phyloP scores from a whole-genome alignment of 2,113 vertebrate genomes.

The Eretmochelys imbricata region DNA sequence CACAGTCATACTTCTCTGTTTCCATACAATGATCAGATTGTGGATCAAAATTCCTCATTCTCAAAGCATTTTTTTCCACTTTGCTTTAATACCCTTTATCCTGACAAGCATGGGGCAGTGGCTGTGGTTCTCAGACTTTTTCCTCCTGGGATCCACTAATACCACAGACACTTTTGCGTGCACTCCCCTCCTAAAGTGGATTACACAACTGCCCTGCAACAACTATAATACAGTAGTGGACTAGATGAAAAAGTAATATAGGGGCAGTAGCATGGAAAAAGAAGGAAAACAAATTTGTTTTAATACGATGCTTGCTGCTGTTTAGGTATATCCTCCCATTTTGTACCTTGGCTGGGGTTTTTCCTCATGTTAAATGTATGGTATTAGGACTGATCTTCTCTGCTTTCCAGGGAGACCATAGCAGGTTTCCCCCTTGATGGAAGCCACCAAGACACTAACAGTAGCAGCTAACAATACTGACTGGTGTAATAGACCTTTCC shows the following conservation, averaged over 20 bases:
- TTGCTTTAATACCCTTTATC: rapidly evolving
- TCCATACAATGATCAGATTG: neutral
- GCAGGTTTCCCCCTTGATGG: neutral
- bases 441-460: neutral
- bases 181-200: neutral
- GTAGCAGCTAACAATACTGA: neutral
- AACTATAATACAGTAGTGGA: neutral
- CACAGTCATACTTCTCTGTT: neutral
- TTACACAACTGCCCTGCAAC: neutral
- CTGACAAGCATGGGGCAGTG: neutral
- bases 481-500: neutral
- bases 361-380: rapidly evolving
- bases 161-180: neutral
- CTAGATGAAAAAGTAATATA: neutral
- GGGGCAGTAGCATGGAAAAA: neutral
- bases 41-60: neutral
- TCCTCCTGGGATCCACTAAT: neutral
- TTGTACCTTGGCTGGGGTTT: neutral
- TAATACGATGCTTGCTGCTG: rapidly evolving
- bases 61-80: neutral
- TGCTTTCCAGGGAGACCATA: neutral
- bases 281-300: neutral
- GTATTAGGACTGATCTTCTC: neutral
- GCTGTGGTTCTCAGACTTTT: neutral
- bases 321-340: rapidly evolving